Evolutionary conservation across 2,888 invertebrate species (phyloP).

Genomic region (Philereme transversata): DNA sequence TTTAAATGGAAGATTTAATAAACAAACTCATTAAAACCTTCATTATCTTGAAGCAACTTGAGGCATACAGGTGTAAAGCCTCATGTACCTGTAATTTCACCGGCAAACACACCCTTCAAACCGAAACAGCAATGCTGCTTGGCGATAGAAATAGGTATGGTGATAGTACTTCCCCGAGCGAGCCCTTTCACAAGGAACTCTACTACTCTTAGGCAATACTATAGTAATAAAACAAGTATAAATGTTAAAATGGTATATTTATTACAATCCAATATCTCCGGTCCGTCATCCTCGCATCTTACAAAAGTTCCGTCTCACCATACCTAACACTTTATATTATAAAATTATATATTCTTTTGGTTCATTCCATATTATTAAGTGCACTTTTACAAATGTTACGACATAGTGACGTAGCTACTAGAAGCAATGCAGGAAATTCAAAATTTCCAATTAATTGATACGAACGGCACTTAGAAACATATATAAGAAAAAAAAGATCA

Average conservation of each 20-base stretch:
- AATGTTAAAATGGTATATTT: conserved; percentile 84
- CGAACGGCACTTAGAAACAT: conserved; percentile 27
- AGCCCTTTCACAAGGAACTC: too few species aligned
- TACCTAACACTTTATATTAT: conserved; percentile 79
- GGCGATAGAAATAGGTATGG: too few species aligned
- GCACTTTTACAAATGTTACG: conserved; percentile 73
- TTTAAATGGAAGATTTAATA: too few species aligned
- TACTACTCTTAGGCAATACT: too few species aligned
- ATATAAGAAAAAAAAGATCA: conserved; percentile 9
- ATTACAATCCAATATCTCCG: conserved; percentile 80
- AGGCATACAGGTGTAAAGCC: too few species aligned
- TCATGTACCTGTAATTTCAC: too few species aligned
- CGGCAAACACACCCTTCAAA: too few species aligned
- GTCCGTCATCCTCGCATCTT: conserved; percentile 68
- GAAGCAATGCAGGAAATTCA: conserved; percentile 69
- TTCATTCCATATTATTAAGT: conserved; percentile 77
- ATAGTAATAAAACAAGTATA: conserved; percentile 55
- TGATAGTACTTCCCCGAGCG: too few species aligned
- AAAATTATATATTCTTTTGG: conserved; percentile 83
- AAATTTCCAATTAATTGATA: conserved; percentile 56
- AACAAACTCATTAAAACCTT: too few species aligned
- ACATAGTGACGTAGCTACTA: conserved; percentile 67
- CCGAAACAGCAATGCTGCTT: too few species aligned
- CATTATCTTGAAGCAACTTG: too few species aligned
- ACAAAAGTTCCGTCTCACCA: conserved; percentile 75